These are phyloP conservation scores for Tachina grossa DNA, from an alignment of 2,888 invertebrate species.

Conservation along the genomic window DNA sequence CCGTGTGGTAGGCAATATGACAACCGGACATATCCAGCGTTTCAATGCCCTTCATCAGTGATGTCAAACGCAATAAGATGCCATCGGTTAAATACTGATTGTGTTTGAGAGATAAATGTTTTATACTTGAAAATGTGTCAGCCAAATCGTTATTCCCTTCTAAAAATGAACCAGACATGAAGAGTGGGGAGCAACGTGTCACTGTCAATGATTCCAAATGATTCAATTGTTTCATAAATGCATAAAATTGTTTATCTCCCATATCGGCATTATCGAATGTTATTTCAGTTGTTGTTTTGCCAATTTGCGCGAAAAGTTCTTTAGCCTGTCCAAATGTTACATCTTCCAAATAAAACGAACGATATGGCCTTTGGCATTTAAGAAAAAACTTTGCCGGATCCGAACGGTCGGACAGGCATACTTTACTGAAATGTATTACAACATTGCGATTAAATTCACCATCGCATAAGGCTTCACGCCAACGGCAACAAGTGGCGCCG, in stretches of 20 bases:
- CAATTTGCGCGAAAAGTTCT: conserved; percentile 85
- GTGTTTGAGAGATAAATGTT: conserved; percentile 85
- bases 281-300: conserved; percentile 84
- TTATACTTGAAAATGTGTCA: conserved; percentile 83
- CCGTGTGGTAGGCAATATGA: conserved; percentile 88
- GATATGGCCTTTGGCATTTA: conserved; percentile 77
- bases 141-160: conserved; percentile 83
- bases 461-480: conserved; percentile 88
- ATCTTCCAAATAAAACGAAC: conserved; percentile 79
- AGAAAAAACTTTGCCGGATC: conserved; percentile 78
- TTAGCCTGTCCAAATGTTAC: conserved; percentile 80
- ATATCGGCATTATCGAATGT: conserved; percentile 86
- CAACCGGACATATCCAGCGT: conserved; percentile 87
- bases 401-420: conserved; percentile 78
- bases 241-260: conserved; percentile 86
- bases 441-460: conserved; percentile 82
- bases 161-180: conserved; percentile 89
- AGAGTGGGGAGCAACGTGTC: conserved; percentile 87
- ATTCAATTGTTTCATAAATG: conserved; percentile 85
- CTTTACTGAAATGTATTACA: conserved; percentile 78
- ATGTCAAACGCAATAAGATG: conserved; percentile 87
- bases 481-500: conserved; percentile 86
- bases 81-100: conserved; percentile 90
- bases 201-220: conserved; percentile 86
- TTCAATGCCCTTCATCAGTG: conserved; percentile 85